Evolutionary conservation across 2,888 invertebrate genomes (phyloP), one percentile per base, ranked within the genome.

Genomic region (Melikaiella ostensackeni): DNA sequence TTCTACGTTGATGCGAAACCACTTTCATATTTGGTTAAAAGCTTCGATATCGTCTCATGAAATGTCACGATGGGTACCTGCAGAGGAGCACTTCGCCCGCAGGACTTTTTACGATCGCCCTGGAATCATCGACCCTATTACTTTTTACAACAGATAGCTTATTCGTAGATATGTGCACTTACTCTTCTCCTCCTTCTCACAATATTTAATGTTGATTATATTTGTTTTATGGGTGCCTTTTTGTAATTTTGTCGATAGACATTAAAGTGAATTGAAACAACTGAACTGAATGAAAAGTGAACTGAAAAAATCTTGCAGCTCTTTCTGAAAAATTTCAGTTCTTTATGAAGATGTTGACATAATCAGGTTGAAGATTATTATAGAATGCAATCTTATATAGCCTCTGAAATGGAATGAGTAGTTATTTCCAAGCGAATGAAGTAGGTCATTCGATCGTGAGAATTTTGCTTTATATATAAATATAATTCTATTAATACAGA

Each of bases 11-110:
- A n/a, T 30, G 70, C 8, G 30, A 33, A 50, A 27, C 30, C 70
- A 33, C 27, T 70, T 50, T 70, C 70, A 50, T 70, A 70, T 70
- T 50, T 50, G 30, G 70, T 50, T 70, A 50, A 70, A 70, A 70
- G 70, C 70, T 46, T 70, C 70, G 11, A 70, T 70, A 21, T 70
- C 70, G 30, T 70, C 70, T 50, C 30, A 50, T 70, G 70, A 50
- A 70, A 70, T 30, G 50, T 70, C 46, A 46, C 30, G 70, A 70
- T 70, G 30, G 46, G 19, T 50, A 70, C 70, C 50, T 70, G 50
- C 50, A 30, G n/a, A 70, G n/a, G n/a, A 50, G 24, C 1, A 70
- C 50, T 70, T 70, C 30, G 50, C 70, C 50, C 50, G 19, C 50
- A 46, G 70, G 30, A 30, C 9, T 66, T 70, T 70, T 70, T 70